Evolutionary conservation across 2,113 vertebrate genomes (phyloP), one percentile per base, ranked within the genome.

Genomic region (Furnarius figulus): DNA sequence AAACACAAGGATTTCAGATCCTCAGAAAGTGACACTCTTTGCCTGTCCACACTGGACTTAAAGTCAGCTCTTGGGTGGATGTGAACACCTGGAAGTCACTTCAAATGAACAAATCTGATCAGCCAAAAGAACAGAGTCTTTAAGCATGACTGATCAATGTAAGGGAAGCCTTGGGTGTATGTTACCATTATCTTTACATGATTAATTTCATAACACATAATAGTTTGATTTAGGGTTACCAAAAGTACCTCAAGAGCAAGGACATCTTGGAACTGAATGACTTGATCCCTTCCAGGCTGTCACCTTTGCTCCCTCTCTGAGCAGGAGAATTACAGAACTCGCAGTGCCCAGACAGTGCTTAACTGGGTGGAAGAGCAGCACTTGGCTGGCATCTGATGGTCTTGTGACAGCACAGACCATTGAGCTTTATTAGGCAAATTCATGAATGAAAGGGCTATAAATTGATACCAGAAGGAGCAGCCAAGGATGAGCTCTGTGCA

Each of bases 121-220:
- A 66, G 74, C 77, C 56, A 25, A 75, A 87, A 30, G 52, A 65
- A 33, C 35, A 70, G 25, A 24, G 49, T 12, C 50, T 87, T 72
- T 39, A 42, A 56, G 17, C 47, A 14, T 6, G 35, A 49, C 15
- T 42, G 39, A 18, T 35, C 37, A 35, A 8, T 12, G 0, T 0
- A 12, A 50, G 24, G 71, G 50, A 76, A 75, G 35, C 12, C 55
- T 66, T 24, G 27, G 10, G 15, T 76, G 67, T 25, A 14, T 2
- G 39, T 22, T 5, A 3, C 22, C 15, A 27, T 52, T 44, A 61
- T 8, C 14, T 59, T 25, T 14, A 50, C 47, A n/a, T 30, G 35
- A 44, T 61, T 37, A 1, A 67, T 59, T 55, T 28, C 8, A 2
- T 6, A 12, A 58, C 56, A 30, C 0, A 2, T 4, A 31, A 46